Percentiles rank a stretch among this genome's conserved stretches.
Conservation (phyloP, 2,113 vertebrate species). For the Chloropsis cyanopogon region DNA sequence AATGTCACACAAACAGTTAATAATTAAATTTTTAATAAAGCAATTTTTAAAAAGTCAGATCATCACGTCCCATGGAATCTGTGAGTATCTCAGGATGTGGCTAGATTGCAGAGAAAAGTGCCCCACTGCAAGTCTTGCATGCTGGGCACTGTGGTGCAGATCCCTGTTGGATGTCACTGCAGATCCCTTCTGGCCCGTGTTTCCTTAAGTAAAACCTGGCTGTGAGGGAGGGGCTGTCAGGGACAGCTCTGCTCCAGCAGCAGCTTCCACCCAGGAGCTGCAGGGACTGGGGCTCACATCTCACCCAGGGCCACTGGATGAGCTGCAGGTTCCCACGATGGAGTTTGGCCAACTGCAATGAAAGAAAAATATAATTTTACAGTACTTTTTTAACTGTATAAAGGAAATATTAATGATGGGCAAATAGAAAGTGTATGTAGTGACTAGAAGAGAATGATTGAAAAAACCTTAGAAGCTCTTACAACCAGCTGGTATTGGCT, state of each 20-base stretch:
- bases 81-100: background rate
- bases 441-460: background rate
- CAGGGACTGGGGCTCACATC: background rate
- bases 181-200: background rate
- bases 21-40: background rate
- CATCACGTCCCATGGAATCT: background rate
- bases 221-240: background rate
- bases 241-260: background rate
- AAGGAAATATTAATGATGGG: background rate
- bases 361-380: background rate
- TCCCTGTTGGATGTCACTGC: background rate
- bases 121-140: background rate
- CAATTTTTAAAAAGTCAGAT: background rate
- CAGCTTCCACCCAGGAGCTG: background rate
- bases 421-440: background rate
- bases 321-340: rapidly evolving
- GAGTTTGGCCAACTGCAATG: background rate
- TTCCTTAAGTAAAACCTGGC: background rate
- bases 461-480: background rate
- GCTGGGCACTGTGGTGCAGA: background rate
- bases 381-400: background rate
- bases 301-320: background rate
- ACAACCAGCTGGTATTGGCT: background rate
- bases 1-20: background rate
- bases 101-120: background rate